phyloP scores from a whole-genome alignment of 2,888 invertebrate genomes.

The Hirtodrosophila histrioides region DNA sequence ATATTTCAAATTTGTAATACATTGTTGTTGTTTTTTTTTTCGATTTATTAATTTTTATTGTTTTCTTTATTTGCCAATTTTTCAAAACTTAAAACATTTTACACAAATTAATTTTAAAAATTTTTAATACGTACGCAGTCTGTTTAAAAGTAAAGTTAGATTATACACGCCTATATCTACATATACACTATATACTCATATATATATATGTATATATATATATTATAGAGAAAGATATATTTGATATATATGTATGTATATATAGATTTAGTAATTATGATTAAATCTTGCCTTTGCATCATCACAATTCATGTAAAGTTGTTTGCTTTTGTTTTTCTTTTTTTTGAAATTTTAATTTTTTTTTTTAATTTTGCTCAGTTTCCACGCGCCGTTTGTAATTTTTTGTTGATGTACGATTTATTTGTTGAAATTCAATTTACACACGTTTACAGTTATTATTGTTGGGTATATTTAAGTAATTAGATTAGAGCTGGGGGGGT shows the following conservation, averaged over 20 bases:
- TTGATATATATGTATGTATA: constrained; percentile 53
- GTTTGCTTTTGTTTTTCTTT: constrained; percentile 43
- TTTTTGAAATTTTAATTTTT: constrained; percentile 44
- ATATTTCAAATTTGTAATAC: constrained; percentile 50
- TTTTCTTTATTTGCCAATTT: constrained; percentile 79
- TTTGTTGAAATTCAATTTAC: constrained; percentile 54
- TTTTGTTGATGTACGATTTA: constrained; percentile 22
- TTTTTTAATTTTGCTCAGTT: constrained; percentile 53
- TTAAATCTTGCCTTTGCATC: constrained; percentile 79
- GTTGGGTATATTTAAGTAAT: constrained; percentile 24
- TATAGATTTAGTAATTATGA: constrained; percentile 76
- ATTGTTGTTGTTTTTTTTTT: constrained; percentile 18
- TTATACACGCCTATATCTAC: constrained; percentile 75
- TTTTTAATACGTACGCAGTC: constrained; percentile 79
- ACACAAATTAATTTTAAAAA: constrained; percentile 77
- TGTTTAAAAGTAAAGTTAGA: constrained; percentile 79
- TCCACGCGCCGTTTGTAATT: constrained; percentile 51
- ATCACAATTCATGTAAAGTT: constrained; percentile 79
- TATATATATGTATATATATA: constrained; percentile 57
- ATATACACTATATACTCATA: constrained; percentile 66
- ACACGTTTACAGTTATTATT: constrained; percentile 58
- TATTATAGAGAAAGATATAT: constrained; percentile 56
- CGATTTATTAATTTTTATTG: constrained; percentile 78
- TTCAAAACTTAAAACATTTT: constrained; percentile 79
- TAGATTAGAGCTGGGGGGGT: constrained; percentile 40